phyloP scores from a whole-genome alignment of 1,140 invertebrate species.

The Bombus terrestris region DNA sequence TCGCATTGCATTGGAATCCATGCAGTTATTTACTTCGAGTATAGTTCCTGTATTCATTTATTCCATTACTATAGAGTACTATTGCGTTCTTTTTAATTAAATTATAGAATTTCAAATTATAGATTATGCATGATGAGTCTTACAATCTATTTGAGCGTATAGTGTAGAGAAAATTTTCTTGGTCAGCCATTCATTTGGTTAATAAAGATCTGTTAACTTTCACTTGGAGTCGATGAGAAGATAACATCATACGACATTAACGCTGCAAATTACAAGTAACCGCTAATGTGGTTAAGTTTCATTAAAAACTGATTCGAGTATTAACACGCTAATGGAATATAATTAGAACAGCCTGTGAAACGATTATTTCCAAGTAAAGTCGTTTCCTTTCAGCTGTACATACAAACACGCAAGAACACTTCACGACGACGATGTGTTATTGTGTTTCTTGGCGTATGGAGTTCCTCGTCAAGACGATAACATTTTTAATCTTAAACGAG shows the following conservation, averaged over 20 bases:
- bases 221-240: neutral
- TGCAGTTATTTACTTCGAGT: neutral
- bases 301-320: slow-evolving; percentile 8
- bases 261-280: neutral
- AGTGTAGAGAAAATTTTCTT: too few species aligned
- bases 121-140: neutral
- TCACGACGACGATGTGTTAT: slow-evolving; percentile 1
- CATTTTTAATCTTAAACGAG: slow-evolving; percentile 22
- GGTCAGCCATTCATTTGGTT: too few species aligned
- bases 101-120: neutral
- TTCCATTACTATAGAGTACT: neutral
- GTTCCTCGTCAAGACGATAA: neutral
- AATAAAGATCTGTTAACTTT: neutral
- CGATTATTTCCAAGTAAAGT: slow-evolving; percentile 1
- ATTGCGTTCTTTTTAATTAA: neutral
- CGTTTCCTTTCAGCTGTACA: slow-evolving; percentile 23
- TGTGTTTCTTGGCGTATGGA: neutral
- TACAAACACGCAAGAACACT: neutral
- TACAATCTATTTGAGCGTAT: too few species aligned
- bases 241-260: neutral
- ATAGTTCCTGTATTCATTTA: neutral
- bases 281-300: neutral
- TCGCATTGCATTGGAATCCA: neutral
- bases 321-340: neutral
- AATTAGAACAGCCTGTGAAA: neutral